phyloP scores from a whole-genome alignment of 1,140 invertebrate genomes.

The Wiebesia pumilae region DNA sequence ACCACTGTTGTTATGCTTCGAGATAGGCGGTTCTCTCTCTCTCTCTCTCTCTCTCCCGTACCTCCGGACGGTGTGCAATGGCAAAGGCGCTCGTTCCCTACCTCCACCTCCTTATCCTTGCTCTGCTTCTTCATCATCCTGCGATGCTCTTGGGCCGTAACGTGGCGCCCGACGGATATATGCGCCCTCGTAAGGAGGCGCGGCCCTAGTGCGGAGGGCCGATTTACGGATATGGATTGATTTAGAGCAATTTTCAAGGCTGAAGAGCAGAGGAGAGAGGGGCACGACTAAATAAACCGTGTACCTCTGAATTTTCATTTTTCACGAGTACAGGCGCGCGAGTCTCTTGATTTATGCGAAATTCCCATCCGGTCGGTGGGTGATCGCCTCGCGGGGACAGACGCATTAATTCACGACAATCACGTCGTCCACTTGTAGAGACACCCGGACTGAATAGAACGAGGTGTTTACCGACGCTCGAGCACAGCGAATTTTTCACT shows the following conservation, averaged over 20 bases:
- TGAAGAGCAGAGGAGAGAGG: background rate
- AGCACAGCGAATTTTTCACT: no score
- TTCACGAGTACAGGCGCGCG: background rate
- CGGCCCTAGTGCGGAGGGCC: constrained; percentile 28
- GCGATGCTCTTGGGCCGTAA: background rate
- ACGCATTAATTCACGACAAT: background rate
- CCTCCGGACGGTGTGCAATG: constrained; percentile 22
- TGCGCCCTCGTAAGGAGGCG: constrained; percentile 31
- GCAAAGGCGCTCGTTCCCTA: background rate
- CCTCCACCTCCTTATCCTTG: background rate
- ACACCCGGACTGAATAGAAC: no score
- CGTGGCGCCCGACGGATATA: constrained; percentile 15
- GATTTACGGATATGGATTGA: constrained; percentile 69
- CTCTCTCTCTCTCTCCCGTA: background rate
- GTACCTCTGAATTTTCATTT: constrained; percentile 50
- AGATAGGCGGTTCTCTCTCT: constrained; percentile 42
- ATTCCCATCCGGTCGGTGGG: background rate
- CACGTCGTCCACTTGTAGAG: no score
- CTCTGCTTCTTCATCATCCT: background rate
- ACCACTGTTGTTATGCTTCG: constrained; percentile 60
- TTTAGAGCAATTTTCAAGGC: constrained; percentile 62
- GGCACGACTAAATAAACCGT: constrained; percentile 32
- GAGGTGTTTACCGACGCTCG: background rate
- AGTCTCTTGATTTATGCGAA: constrained; percentile 15
- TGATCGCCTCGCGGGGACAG: no score